Base-by-base conservation (phyloP, 2,888 invertebrate species). In the Pemphredon lugubris region DNA sequence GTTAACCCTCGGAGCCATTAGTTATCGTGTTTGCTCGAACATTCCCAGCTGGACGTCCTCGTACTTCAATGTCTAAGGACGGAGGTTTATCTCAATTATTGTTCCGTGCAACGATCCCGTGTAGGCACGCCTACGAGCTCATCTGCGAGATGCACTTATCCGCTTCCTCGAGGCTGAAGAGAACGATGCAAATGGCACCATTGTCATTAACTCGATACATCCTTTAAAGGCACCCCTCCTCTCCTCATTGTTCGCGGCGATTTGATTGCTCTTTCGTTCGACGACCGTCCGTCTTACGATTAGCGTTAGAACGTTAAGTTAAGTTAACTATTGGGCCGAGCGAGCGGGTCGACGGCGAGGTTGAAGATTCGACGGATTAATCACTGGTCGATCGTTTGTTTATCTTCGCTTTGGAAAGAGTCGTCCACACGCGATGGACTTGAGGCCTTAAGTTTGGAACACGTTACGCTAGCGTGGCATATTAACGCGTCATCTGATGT, bases 181-280 rank as follows among this genome's bases (percentile, higher is more conserved):
- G 61, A 58, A 58, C 60, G 63, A 80, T 80, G 79, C 80, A 80
- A 80, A 80, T 80, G 76, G 71, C 73, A 78, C 67, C 68, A 81
- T 81, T 82, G 80, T 81, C 79, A 81, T 81, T 77, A 81, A 82
- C 74, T 81, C 77, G 80, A 79, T 79, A 77, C 80, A 82, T 81
- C 80, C 80, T 81, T 82, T 82, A 70, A 82, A 77, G 65, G 66
- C 72, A 72, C 40, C 65, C 58, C 39, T 9, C 48, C 20, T 58
- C 72, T 65, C n/a, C 7, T 67, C 73, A 68, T 79, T 74, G 79
- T 68, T 58, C 66, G 67, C 55, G 40, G 26, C 14, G 47, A 44
- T 79, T 76, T 79, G 80, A 77, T 79, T 76, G 76, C 59, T 68
- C 67, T 61, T 66, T 50, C 66, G 72, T 48, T 59, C 37, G 40